Evolutionary conservation across 2,113 vertebrate species (phyloP).

Genomic region (Corvus cornix): DNA sequence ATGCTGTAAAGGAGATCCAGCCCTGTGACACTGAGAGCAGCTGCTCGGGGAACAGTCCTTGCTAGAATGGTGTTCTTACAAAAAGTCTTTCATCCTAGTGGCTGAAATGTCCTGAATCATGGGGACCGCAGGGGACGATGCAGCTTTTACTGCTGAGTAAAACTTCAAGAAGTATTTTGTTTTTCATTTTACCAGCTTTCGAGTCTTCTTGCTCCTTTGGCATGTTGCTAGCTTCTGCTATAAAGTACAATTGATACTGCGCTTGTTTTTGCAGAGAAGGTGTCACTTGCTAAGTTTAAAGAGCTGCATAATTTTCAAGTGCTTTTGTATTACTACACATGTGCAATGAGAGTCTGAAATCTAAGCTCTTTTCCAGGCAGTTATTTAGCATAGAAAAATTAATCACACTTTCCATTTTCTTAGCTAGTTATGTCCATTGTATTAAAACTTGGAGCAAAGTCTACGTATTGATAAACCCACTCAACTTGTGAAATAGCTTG

Average conservation of each 20-base stretch:
- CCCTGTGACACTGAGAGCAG: background rate
- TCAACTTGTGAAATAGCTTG: background rate
- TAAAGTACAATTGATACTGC: background rate
- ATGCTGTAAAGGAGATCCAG: background rate
- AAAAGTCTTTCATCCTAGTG: background rate
- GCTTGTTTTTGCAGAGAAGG: background rate
- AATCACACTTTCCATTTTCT: background rate
- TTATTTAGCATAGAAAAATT: background rate
- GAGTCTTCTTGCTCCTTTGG: background rate
- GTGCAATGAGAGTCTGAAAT: background rate
- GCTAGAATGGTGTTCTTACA: background rate
- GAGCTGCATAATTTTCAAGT: background rate
- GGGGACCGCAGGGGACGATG: background rate
- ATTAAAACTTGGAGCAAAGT: background rate
- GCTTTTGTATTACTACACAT: background rate
- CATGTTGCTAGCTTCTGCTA: background rate
- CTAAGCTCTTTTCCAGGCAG: background rate
- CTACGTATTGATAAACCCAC: background rate
- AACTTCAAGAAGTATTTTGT: background rate
- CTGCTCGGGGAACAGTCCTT: background rate
- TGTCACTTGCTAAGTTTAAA: background rate
- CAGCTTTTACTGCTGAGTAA: background rate
- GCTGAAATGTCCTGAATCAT: background rate
- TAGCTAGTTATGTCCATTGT: background rate
- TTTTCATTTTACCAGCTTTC: background rate